phyloP scores from a whole-genome alignment of 1,140 invertebrate species.

The Diprion similis region DNA sequence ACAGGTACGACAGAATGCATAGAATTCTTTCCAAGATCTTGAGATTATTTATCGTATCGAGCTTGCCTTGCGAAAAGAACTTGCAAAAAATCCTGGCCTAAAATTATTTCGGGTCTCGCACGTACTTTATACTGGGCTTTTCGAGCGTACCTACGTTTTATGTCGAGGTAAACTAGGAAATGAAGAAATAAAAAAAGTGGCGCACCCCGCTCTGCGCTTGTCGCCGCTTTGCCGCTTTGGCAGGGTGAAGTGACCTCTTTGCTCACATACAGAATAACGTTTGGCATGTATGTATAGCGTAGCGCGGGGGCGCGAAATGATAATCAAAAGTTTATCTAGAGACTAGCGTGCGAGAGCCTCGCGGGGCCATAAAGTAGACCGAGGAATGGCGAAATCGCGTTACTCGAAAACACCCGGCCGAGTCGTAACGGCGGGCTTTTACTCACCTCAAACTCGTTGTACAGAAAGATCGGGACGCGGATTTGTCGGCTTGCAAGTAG shows the following conservation, averaged over 20 bases:
- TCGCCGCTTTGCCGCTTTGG: not conserved
- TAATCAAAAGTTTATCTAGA: slow-evolving; percentile 8
- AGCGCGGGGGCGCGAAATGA: slow-evolving; percentile 1
- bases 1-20: too few relatives aligned
- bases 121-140: not conserved
- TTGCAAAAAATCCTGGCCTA: too few relatives aligned
- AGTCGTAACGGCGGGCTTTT: not conserved
- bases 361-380: not conserved
- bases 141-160: not conserved
- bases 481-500: not conserved
- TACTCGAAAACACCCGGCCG: not conserved
- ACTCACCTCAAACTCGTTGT: slow-evolving; percentile 1
- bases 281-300: not conserved
- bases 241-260: not conserved
- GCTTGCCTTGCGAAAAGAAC: too few relatives aligned
- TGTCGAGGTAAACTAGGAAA: not conserved
- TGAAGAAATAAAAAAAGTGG: not conserved
- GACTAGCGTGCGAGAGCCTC: not conserved
- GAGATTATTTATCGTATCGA: too few relatives aligned
- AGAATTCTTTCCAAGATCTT: too few relatives aligned
- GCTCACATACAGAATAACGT: not conserved
- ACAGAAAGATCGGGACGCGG: not conserved
- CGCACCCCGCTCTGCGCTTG: too few relatives aligned
- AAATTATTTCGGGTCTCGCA: not conserved
- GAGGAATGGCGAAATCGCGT: not conserved